Conservation (phyloP, 2,888 invertebrate genomes). For the Toxonevra muliebris region DNA sequence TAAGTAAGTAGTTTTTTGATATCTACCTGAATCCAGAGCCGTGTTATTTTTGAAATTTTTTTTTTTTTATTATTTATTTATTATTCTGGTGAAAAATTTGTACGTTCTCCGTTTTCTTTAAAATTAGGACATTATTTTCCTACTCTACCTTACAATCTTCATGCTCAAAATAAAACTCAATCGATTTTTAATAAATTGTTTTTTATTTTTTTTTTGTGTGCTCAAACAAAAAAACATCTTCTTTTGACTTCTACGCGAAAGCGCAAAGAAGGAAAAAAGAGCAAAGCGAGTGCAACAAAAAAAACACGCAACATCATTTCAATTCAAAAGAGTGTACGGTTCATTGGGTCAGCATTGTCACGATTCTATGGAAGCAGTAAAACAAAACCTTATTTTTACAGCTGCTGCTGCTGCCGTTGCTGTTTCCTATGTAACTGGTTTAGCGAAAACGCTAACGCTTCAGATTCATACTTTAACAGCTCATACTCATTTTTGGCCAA, state of each 20-base stretch:
- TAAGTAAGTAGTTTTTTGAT: no score
- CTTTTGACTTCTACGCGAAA: constrained; percentile 1
- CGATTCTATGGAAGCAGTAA: constrained; percentile 33
- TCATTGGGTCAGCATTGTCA: constrained; percentile 38
- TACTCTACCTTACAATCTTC: background rate
- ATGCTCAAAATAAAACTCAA: constrained; percentile 23
- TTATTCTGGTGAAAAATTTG: no score
- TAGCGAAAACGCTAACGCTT: background rate
- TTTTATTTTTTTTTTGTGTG: background rate
- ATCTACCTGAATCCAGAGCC: no score
- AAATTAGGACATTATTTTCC: no score
- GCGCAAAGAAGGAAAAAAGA: background rate
- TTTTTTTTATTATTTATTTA: no score
- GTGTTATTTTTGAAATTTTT: no score
- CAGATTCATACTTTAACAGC: no score
- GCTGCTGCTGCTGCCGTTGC: background rate
- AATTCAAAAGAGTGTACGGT: constrained; percentile 9
- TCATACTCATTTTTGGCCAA: no score
- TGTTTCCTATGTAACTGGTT: background rate
- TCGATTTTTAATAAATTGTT: constrained; percentile 19
- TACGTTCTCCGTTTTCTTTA: no score
- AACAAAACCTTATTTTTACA: no score
- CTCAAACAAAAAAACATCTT: background rate
- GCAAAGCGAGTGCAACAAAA: background rate
- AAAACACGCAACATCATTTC: constrained; percentile 4